A percentile compares a stretch with the other conserved stretches of the same genome.
These are phyloP conservation scores for Heliconius nattereri DNA, from an alignment of 1,140 invertebrate genomes.

Conservation along the genomic window DNA sequence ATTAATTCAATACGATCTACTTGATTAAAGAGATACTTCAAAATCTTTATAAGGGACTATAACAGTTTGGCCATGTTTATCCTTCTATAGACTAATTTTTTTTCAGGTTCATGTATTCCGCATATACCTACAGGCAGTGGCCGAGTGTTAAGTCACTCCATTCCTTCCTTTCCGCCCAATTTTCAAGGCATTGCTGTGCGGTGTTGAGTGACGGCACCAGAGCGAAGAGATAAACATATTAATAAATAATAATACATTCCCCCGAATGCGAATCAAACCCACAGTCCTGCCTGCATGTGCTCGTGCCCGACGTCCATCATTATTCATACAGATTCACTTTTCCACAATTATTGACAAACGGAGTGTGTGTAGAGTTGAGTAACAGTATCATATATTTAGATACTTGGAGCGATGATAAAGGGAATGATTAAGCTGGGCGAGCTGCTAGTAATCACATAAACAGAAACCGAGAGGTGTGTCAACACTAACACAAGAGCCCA, in stretches of 20 bases:
- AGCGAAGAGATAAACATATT: too few species aligned
- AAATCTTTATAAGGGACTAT: slow-evolving; percentile 7
- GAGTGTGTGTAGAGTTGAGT: neutral
- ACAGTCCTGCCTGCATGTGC: too few species aligned
- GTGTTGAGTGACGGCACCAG: too few species aligned
- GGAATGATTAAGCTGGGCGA: slow-evolving; percentile 67
- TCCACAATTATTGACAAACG: neutral
- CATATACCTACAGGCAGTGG: too few species aligned
- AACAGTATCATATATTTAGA: slow-evolving; percentile 25
- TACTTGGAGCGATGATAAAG: slow-evolving; percentile 55
- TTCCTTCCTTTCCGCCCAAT: too few species aligned
- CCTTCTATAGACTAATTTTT: neutral
- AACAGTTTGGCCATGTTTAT: neutral
- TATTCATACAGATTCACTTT: neutral
- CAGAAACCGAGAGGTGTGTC: slow-evolving; percentile 58
- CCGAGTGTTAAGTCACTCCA: too few species aligned
- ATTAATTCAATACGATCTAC: slow-evolving; percentile 40
- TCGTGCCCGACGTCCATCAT: too few species aligned
- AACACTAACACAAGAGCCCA: slow-evolving; percentile 51
- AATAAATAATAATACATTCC: too few species aligned
- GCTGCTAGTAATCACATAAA: slow-evolving; percentile 63
- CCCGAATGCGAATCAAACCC: too few species aligned
- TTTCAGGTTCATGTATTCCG: too few species aligned
- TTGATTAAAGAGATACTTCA: slow-evolving; percentile 36
- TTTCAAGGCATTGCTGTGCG: too few species aligned